A percentile compares a stretch with the other conserved stretches of the same genome.
Evolutionary conservation across 2,888 invertebrate species (phyloP).

Genomic region (Athalia cordata): DNA sequence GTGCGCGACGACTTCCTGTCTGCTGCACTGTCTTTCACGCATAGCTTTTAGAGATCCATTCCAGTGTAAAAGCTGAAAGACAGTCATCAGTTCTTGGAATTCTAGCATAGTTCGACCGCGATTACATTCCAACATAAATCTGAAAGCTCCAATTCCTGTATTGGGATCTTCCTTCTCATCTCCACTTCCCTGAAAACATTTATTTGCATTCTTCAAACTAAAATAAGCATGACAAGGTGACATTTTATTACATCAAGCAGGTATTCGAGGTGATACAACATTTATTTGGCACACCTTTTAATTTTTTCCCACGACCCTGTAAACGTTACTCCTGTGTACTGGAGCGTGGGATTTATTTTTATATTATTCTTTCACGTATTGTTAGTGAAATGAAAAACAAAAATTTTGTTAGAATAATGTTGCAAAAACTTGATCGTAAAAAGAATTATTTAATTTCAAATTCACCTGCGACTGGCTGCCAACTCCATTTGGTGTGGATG

Average conservation of each 20-base stretch:
- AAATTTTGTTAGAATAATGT: background rate
- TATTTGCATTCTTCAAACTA: background rate
- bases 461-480: conserved; percentile 57
- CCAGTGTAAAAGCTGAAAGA: conserved; percentile 96
- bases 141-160: conserved; percentile 85
- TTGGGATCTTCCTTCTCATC: conserved; percentile 76
- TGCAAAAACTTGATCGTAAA: background rate
- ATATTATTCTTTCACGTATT: background rate
- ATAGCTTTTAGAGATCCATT: conserved; percentile 97
- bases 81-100: conserved; percentile 98
- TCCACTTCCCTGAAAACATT: conserved; percentile 76
- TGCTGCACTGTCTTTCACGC: conserved; percentile 94
- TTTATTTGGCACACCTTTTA: conserved; percentile 35
- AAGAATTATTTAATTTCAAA: background rate
- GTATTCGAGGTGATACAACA: conserved; percentile 27
- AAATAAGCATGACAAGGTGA: background rate
- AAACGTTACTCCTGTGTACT: conserved; percentile 27
- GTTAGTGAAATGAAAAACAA: background rate
- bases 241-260: background rate
- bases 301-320: conserved; percentile 9
- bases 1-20: conserved; percentile 94
- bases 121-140: conserved; percentile 81
- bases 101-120: conserved; percentile 92
- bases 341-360: conserved; percentile 4
- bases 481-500: conserved; percentile 63